These are phyloP conservation scores for Gallinago solitaria DNA, from an alignment of 2,797 vertebrate species.

Conservation along the genomic window DNA sequence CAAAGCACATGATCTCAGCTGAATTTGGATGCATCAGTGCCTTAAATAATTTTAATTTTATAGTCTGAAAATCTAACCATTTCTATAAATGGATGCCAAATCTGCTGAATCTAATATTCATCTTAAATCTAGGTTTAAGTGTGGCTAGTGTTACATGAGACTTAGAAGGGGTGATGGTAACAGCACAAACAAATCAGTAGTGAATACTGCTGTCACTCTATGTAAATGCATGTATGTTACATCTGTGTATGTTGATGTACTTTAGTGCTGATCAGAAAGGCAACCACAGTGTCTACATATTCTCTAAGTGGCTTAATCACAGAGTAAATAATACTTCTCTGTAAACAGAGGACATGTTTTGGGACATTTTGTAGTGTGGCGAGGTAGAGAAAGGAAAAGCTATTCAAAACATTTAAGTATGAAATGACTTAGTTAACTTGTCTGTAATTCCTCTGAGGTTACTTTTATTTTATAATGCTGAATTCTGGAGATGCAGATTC, in stretches of 20 bases:
- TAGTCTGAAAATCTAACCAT: not conserved
- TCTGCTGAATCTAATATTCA: not conserved
- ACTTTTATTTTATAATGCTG: not conserved
- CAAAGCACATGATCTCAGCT: fast-evolving
- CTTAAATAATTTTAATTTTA: not conserved
- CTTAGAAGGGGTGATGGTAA: not conserved
- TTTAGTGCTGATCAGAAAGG: not conserved
- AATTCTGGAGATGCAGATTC: not conserved
- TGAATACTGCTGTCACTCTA: not conserved
- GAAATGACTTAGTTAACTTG: not conserved
- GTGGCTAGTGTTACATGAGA: not conserved
- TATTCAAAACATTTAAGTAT: not conserved
- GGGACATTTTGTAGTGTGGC: not conserved
- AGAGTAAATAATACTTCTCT: not conserved
- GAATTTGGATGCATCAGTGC: not conserved
- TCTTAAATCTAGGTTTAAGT: not conserved
- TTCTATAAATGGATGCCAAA: not conserved
- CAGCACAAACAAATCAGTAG: not conserved
- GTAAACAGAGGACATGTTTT: not conserved
- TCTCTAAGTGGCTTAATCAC: not conserved
- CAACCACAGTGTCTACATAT: not conserved
- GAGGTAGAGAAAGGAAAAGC: not conserved
- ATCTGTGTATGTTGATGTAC: not conserved
- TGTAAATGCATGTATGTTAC: not conserved
- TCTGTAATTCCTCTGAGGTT: not conserved